Evolutionary conservation across 2,888 invertebrate genomes (phyloP).

Genomic region (Parascotia fuliginaria): DNA sequence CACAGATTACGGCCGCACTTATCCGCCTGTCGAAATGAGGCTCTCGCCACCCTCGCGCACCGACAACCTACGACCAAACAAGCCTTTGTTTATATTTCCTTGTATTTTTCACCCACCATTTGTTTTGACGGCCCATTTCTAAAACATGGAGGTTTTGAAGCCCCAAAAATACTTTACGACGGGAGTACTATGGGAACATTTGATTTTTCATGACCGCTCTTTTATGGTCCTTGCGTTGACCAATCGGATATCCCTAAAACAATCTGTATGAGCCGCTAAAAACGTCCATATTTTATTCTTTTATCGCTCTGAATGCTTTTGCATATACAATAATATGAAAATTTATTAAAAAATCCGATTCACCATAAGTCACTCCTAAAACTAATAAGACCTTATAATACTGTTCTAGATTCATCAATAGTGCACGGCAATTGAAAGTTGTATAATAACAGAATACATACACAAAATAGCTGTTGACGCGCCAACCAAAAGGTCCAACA

Average conservation of each 20-base stretch:
- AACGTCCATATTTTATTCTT: too few relatives aligned
- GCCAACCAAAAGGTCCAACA: slow-evolving; percentile 61
- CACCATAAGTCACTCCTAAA: too few relatives aligned
- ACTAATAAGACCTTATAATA: too few relatives aligned
- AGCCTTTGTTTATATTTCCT: slow-evolving; percentile 80
- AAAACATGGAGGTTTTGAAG: slow-evolving; percentile 66
- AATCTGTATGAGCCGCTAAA: too few relatives aligned
- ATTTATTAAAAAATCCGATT: too few relatives aligned
- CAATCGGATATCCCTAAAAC: slow-evolving; percentile 36
- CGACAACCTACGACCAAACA: slow-evolving; percentile 71
- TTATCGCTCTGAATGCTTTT: too few relatives aligned
- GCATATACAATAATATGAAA: too few relatives aligned
- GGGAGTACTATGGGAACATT: slow-evolving; percentile 44
- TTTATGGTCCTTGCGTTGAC: slow-evolving; percentile 53
- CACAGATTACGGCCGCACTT: slow-evolving; percentile 83
- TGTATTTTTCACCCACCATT: slow-evolving; percentile 81
- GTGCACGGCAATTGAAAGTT: background rate
- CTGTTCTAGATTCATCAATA: background rate
- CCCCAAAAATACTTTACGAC: slow-evolving; percentile 64
- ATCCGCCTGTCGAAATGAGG: slow-evolving; percentile 80
- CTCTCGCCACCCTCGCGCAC: slow-evolving; percentile 57
- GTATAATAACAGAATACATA: slow-evolving; percentile 45
- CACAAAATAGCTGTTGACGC: slow-evolving; percentile 56
- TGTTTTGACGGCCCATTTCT: slow-evolving; percentile 75
- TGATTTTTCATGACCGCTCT: slow-evolving; percentile 58